Base-by-base conservation (phyloP, 2,797 vertebrate genomes). In the Oreortyx pictus region DNA sequence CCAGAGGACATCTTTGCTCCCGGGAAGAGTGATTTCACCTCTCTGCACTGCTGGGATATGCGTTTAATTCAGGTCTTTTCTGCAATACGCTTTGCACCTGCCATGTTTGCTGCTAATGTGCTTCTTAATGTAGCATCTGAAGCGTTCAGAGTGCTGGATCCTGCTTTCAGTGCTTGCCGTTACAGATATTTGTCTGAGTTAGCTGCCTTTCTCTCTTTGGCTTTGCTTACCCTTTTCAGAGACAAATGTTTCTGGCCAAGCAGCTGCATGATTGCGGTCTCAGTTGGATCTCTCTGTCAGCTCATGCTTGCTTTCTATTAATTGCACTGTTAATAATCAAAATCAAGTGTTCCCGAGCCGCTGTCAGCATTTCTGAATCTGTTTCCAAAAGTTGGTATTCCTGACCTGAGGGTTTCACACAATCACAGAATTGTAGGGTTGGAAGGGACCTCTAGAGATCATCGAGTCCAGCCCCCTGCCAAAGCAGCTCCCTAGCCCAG, bases 261-360 rank as follows among this genome's bases (percentile, higher is more conserved):
- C 60, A 84, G 71, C 71, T 73, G 50, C 62, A 9, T 50, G 72
- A n/a, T 44, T 25, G 64, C 67, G 25, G n/a, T 86, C 74, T 27
- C 72, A 91, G 93, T 95, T 81, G 91, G 78, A 76, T 61, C 77
- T 49, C 60, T 46, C 14, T 4, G 75, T 88, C 90, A 90, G 78
- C 70, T 33, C 24, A 17, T 73, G 57, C 85, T 88, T 88, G 46
- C 83, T 78, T 84, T 54, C 20, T 49, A 35, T 66, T 77, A 90
- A 31, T 56, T 84, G 79, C 31, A 59, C 41, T 90, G 82, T 90
- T 43, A 68, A 39, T 87, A 91, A 80, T 29, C 52, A 31, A 50
- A 50, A 29, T 6, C 9, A 74, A 78, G 60, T 75, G 76, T 92
- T 96, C 74, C 50, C 44, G 20, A 35, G 79, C 74, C 62, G 44